These are phyloP conservation scores for Sminthurinus signatus DNA, from an alignment of 1,140 invertebrate species.

Conservation along the genomic window DNA sequence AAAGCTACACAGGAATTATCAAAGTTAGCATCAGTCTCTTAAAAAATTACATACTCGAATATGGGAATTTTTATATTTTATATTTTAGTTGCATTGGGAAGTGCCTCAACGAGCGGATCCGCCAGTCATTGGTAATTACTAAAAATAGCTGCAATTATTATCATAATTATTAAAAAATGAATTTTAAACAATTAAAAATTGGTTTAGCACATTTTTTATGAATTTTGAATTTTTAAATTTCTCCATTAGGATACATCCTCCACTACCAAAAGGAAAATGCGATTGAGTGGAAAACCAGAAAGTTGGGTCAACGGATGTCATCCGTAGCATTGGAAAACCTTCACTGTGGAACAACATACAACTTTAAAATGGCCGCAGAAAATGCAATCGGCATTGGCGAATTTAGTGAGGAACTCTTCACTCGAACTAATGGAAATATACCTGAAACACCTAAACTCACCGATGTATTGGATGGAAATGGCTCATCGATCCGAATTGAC, in stretches of 20 bases:
- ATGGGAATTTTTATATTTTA: no score
- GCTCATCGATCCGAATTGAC: slow-evolving; percentile 31
- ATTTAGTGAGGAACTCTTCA: slow-evolving; percentile 7
- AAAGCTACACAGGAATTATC: slow-evolving; percentile 4
- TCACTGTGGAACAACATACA: slow-evolving; percentile 65
- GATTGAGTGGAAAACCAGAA: slow-evolving; percentile 19
- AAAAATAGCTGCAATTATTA: no score
- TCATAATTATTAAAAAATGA: no score
- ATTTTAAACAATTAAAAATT: no score
- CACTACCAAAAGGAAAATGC: slow-evolving; percentile 2
- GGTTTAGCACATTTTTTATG: no score
- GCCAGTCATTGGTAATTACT: slow-evolving; percentile 13
- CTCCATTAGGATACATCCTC: slow-evolving; percentile 19
- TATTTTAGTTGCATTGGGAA: slow-evolving; percentile 35
- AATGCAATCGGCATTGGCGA: slow-evolving; percentile 26
- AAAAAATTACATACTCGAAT: no score
- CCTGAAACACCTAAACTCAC: slow-evolving; percentile 24
- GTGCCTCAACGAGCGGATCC: slow-evolving; percentile 22
- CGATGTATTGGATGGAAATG: slow-evolving; percentile 34
- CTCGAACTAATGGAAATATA: slow-evolving; percentile 25
- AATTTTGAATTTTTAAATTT: no score
- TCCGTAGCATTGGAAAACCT: slow-evolving; percentile 64
- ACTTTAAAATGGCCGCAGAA: slow-evolving; percentile 40
- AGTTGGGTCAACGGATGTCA: slow-evolving; percentile 49
- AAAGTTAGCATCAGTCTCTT: no score